These are phyloP conservation scores for Uromys caudimaculatus DNA, from an alignment of 2,797 vertebrate species.

Conservation along the genomic window DNA sequence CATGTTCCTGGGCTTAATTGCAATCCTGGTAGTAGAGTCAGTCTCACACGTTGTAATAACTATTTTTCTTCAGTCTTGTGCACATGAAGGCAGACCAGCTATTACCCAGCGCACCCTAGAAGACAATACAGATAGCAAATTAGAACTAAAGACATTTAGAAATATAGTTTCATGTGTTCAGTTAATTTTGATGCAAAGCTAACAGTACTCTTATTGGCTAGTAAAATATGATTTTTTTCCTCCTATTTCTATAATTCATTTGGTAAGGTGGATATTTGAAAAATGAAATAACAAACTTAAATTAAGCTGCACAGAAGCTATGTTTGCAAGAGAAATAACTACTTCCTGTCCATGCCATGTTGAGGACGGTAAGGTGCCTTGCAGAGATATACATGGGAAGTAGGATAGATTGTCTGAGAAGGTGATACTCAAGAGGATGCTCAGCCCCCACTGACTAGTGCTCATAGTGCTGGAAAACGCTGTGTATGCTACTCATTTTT, in stretches of 20 bases:
- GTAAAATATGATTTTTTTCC: not conserved
- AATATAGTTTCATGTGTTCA: constrained; percentile 34
- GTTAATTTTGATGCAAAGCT: constrained; percentile 12
- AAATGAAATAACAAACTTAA: constrained; percentile 23
- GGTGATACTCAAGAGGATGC: too few species aligned
- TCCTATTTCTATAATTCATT: not conserved
- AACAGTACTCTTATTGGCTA: not conserved
- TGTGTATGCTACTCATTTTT: not conserved
- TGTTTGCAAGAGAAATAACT: constrained; percentile 21
- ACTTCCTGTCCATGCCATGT: not conserved
- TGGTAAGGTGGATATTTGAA: constrained; percentile 7
- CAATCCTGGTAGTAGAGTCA: not conserved
- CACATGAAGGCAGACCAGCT: not conserved
- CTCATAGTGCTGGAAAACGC: not conserved
- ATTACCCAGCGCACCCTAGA: not conserved
- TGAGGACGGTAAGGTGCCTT: not conserved
- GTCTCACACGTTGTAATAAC: not conserved
- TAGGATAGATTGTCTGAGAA: not conserved
- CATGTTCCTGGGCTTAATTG: not conserved
- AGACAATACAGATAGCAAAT: not conserved
- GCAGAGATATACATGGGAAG: not conserved
- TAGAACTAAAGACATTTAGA: not conserved
- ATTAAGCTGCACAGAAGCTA: not conserved
- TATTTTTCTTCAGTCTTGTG: not conserved
- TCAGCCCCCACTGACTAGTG: not conserved